These are phyloP conservation scores for Synanthedon vespiformis DNA, from an alignment of 2,888 invertebrate genomes.

Conservation along the genomic window DNA sequence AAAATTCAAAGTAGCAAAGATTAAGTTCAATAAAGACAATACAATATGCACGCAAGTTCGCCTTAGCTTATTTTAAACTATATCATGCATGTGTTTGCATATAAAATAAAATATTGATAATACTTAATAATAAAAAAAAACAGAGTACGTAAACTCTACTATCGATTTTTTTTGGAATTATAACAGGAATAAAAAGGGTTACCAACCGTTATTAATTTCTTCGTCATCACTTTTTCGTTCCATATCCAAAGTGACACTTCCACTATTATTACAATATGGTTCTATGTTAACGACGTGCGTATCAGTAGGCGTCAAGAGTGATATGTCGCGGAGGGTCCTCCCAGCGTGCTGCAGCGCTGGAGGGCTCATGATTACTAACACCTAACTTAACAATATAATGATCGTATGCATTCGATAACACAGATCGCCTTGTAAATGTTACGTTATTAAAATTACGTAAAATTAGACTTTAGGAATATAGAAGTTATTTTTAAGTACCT, in stretches of 20 bases:
- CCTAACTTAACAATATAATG: not conserved
- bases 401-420: not conserved
- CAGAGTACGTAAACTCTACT: no score
- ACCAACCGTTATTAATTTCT: not conserved
- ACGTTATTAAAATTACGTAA: not conserved
- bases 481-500: no score
- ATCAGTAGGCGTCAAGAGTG: not conserved
- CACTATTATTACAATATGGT: not conserved
- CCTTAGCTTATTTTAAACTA: no score
- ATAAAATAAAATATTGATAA: no score
- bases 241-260: constrained; percentile 2
- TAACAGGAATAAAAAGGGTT: no score
- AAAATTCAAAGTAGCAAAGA: no score
- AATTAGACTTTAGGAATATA: not conserved
- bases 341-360: constrained; percentile 14
- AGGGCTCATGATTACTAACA: constrained; percentile 21
- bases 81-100: no score
- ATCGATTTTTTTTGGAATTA: no score
- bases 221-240: not conserved
- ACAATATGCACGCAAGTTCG: no score
- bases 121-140: no score
- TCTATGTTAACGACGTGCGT: not conserved
- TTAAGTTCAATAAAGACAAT: no score
- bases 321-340: not conserved
- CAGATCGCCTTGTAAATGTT: not conserved